Percentiles rank a stretch among this genome's conserved stretches.
Evolutionary conservation across 2,888 invertebrate genomes (phyloP).

Genomic region (Catonia carolina): DNA sequence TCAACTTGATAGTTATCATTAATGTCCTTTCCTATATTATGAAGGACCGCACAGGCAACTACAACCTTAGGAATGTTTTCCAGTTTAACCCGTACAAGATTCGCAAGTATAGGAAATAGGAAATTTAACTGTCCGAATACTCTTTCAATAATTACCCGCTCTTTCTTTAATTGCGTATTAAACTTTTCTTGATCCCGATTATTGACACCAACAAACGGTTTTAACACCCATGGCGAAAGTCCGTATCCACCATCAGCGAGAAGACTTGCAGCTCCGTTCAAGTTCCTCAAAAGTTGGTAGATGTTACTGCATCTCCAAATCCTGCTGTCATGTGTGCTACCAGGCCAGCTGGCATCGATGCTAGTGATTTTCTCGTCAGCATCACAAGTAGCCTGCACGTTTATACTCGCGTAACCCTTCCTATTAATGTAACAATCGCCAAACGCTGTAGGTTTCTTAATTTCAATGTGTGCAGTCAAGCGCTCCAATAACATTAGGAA

Average conservation of each 20-base stretch:
- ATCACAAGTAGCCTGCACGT: background rate
- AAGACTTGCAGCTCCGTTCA: background rate
- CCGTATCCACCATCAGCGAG: background rate
- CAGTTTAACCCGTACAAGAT: background rate
- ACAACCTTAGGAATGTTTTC: constrained; percentile 8
- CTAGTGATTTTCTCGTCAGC: background rate
- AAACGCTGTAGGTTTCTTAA: background rate
- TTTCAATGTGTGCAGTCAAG: background rate
- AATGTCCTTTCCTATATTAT: constrained; percentile 4
- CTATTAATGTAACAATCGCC: background rate
- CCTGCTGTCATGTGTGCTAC: background rate
- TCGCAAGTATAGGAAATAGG: constrained; percentile 11
- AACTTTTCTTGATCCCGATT: background rate
- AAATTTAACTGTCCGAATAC: constrained; percentile 12
- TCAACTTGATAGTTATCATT: background rate
- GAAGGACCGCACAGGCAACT: constrained; percentile 5
- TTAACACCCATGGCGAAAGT: background rate
- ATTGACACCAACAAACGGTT: background rate
- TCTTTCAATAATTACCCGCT: constrained; percentile 15
- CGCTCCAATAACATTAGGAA: background rate
- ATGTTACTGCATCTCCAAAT: too few relatives aligned
- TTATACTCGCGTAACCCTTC: background rate
- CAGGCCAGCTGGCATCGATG: background rate
- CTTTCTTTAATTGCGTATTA: background rate
- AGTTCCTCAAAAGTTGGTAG: too few relatives aligned